Evolutionary conservation across 2,113 vertebrate species (phyloP).

Genomic region (Channa argus): DNA sequence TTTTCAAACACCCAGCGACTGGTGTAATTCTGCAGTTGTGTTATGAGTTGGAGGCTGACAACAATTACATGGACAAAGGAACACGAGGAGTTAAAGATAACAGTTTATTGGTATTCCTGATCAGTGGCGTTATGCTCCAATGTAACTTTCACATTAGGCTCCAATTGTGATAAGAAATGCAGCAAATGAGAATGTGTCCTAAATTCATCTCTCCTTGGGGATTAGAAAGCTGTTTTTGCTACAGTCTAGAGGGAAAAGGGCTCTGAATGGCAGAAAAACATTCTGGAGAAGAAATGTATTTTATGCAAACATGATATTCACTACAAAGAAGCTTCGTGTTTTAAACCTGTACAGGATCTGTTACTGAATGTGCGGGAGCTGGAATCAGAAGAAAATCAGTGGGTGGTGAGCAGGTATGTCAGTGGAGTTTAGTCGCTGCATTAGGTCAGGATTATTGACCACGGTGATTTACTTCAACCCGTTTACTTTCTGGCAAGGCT

Average conservation of each 20-base stretch:
- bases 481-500: constrained; percentile 57
- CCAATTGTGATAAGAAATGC: constrained; percentile 57
- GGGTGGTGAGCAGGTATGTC: constrained; percentile 31
- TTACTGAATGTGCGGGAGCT: constrained; percentile 21
- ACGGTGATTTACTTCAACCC: constrained; percentile 51
- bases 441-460: constrained; percentile 63
- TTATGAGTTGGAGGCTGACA: constrained; percentile 30
- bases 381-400: constrained; percentile 20
- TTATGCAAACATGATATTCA: constrained; percentile 29
- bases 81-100: constrained; percentile 1
- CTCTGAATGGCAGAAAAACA: constrained; percentile 20
- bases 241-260: constrained; percentile 31
- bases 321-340: constrained; percentile 4
- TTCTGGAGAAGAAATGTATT: constrained; percentile 1
- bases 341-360: neutral
- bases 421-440: constrained; percentile 27
- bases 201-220: constrained; percentile 59
- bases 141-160: constrained; percentile 57
- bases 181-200: constrained; percentile 63
- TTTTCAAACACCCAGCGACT: constrained; percentile 21
- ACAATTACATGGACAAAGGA: constrained; percentile 53
- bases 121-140: constrained; percentile 40
- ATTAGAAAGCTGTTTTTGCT: constrained; percentile 52
- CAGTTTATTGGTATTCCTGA: constrained; percentile 52
- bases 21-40: constrained; percentile 32